A percentile compares a stretch with the other conserved stretches of the same genome.
Evolutionary conservation across 2,888 invertebrate genomes (phyloP).

Genomic region (Eucera pruinosa): DNA sequence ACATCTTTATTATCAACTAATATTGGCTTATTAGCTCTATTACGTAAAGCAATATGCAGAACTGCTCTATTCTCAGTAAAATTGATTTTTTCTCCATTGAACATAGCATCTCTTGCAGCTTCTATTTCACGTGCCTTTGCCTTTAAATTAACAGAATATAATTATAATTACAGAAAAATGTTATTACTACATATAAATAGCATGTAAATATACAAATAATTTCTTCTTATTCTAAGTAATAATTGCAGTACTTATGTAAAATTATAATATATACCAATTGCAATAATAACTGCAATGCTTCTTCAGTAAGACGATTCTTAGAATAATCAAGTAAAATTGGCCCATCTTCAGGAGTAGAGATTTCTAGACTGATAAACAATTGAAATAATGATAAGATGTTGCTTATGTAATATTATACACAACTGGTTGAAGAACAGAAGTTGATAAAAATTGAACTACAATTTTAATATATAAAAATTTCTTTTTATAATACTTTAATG

Average conservation of each 20-base stretch:
- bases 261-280: conserved; percentile 88
- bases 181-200: neutral
- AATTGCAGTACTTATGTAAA: conserved; percentile 5
- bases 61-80: conserved; percentile 98
- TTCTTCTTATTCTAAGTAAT: conserved; percentile 7
- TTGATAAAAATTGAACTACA: neutral
- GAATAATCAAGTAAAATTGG: conserved; percentile 97
- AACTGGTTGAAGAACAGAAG: too few species aligned
- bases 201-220: neutral
- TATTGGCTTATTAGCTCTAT: conserved; percentile 92
- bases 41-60: conserved; percentile 96
- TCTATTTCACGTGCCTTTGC: conserved; percentile 92
- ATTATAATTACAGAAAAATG: neutral
- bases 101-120: conserved; percentile 96
- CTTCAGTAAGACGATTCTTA: conserved; percentile 95
- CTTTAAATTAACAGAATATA: conserved; percentile 78
- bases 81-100: conserved; percentile 96
- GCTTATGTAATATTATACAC: conserved; percentile 32
- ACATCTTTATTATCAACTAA: conserved; percentile 95
- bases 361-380: conserved; percentile 87
- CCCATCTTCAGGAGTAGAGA: conserved; percentile 94
- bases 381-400: conserved; percentile 36
- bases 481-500: neutral
- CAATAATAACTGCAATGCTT: conserved; percentile 90
- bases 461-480: neutral